Percentiles rank a stretch among this genome's conserved stretches.
phyloP scores from a whole-genome alignment of 1,140 invertebrate species.

The Cherax destructor region DNA sequence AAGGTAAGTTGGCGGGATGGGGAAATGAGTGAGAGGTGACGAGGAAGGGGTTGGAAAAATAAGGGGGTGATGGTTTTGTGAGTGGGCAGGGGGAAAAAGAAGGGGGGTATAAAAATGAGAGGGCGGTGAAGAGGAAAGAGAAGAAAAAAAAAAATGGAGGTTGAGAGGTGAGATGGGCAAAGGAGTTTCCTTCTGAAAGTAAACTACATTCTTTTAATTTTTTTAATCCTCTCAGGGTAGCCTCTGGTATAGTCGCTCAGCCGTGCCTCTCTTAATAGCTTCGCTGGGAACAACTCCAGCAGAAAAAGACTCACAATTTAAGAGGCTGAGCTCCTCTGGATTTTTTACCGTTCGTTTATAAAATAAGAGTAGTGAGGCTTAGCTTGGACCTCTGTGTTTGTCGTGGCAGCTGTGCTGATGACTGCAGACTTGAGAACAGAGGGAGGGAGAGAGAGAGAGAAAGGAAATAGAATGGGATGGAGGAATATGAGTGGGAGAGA shows the following conservation, averaged over 20 bases:
- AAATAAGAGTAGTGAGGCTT: conserved; percentile 38
- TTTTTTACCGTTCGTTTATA: conserved; percentile 49
- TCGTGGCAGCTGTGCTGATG: background rate
- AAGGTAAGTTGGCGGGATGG: too few species aligned
- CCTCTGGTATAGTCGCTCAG: background rate
- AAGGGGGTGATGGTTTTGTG: too few species aligned
- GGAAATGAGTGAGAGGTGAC: too few species aligned
- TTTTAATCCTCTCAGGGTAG: conserved; percentile 3
- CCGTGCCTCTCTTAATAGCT: background rate
- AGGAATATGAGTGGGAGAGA: background rate
- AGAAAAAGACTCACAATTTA: conserved; percentile 31
- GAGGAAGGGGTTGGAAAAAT: too few species aligned
- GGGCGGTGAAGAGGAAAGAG: too few species aligned
- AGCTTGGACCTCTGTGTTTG: conserved; percentile 39
- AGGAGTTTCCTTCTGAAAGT: too few species aligned
- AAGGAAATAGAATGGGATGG: background rate
- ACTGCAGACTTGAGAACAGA: background rate
- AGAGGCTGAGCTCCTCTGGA: conserved; percentile 18
- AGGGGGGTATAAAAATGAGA: too few species aligned
- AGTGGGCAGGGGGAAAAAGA: too few species aligned
- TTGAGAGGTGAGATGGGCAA: too few species aligned
- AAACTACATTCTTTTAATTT: too few species aligned
- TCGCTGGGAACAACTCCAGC: conserved; percentile 14
- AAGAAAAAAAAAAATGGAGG: too few species aligned
- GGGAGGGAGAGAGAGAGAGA: conserved; percentile 14